phyloP scores from a whole-genome alignment of 2,888 invertebrate genomes.

The Lymantria dispar region DNA sequence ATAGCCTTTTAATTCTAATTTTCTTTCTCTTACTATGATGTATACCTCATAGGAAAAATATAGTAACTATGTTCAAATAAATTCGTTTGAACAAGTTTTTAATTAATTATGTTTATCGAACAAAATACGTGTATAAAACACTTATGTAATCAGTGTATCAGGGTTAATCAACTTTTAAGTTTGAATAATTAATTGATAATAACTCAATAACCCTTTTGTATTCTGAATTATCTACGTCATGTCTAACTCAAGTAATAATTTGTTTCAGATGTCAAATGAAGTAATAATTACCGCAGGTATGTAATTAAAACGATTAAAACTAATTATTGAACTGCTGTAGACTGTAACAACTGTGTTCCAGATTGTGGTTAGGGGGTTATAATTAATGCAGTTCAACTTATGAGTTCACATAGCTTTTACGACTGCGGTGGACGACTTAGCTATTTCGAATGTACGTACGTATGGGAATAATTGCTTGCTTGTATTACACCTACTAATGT shows the following conservation, averaged over 20 bases:
- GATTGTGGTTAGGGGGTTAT: constrained; percentile 17
- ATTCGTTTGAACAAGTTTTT: too few relatives aligned
- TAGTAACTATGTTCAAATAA: too few relatives aligned
- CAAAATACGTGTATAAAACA: too few relatives aligned
- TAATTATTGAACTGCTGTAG: constrained; percentile 17
- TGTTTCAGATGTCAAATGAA: constrained; percentile 58
- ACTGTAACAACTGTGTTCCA: constrained; percentile 23
- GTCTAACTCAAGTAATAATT: constrained; percentile 13
- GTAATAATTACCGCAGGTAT: constrained; percentile 43
- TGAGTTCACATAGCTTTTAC: constrained; percentile 27
- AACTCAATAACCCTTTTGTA: constrained; percentile 6
- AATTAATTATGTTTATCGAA: too few relatives aligned
- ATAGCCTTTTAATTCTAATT: too few relatives aligned
- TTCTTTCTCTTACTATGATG: too few relatives aligned
- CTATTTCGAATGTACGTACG: constrained; percentile 21
- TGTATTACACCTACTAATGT: constrained; percentile 1
- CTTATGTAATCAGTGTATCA: not conserved
- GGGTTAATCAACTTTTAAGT: not conserved
- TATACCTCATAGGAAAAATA: too few relatives aligned
- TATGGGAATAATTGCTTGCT: constrained; percentile 16
- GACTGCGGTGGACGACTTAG: constrained; percentile 26
- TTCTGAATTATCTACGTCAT: not conserved
- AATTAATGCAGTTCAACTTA: constrained; percentile 33
- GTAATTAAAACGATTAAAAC: constrained; percentile 27
- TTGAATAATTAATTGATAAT: constrained; percentile 3